Evolutionary conservation across 64 coral and sea anemone species (phyloP).

Genomic region (Dendrophyllia cribrosa): DNA sequence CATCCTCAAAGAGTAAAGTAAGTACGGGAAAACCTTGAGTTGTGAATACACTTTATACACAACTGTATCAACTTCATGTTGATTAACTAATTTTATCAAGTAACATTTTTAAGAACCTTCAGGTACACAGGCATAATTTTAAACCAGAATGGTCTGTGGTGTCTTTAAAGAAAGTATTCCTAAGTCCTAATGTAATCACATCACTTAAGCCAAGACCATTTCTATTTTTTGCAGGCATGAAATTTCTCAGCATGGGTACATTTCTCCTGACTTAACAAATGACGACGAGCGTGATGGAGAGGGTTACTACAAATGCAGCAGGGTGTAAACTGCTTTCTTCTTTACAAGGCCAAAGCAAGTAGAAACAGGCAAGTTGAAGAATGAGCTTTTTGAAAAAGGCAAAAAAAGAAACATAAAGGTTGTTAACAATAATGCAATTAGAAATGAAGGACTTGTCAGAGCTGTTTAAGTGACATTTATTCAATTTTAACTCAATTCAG

Average conservation of each 20-base stretch:
- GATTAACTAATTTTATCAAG: no score
- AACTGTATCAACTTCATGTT: no score
- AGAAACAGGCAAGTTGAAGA: slow-evolving; percentile 21
- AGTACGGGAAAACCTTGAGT: background rate
- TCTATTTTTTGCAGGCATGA: slow-evolving; percentile 12
- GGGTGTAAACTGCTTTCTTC: slow-evolving; percentile 24
- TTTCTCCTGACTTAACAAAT: background rate
- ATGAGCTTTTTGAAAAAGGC: background rate
- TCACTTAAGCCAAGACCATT: background rate
- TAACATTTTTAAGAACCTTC: no score
- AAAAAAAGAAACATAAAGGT: no score
- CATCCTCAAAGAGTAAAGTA: background rate
- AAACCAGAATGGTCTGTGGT: no score
- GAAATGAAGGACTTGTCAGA: no score
- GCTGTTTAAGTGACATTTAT: no score
- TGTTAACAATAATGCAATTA: no score
- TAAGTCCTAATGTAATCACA: no score
- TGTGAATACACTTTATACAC: background rate
- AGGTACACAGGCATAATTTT: no score
- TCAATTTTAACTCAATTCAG: no score
- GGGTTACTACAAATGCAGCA: slow-evolving; percentile 67
- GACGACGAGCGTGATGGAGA: slow-evolving; percentile 40
- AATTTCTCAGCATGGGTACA: background rate
- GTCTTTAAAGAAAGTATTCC: no score
- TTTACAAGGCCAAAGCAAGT: slow-evolving; percentile 33